Evolutionary conservation across 2,797 vertebrate species (phyloP).

Genomic region (Todus mexicanus): DNA sequence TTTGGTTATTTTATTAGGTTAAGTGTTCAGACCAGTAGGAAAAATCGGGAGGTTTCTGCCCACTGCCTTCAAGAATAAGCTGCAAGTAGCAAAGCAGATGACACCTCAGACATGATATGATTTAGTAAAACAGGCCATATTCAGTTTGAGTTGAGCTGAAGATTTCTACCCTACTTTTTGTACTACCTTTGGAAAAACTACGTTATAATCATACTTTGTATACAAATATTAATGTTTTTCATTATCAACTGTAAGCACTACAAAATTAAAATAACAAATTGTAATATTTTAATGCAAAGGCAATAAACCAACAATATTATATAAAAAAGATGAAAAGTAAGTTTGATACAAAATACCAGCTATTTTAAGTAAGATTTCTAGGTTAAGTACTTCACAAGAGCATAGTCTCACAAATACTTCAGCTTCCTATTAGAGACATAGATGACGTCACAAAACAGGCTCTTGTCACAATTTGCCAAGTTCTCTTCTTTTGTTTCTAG

Average conservation of each 20-base stretch:
- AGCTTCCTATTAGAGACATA: not conserved
- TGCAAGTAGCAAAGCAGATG: not conserved
- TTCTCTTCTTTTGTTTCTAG: not conserved
- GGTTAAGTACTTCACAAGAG: not conserved
- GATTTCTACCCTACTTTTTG: not conserved
- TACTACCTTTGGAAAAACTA: not conserved
- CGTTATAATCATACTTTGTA: not conserved
- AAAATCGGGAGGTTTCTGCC: not conserved
- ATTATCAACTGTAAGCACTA: not conserved
- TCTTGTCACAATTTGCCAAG: not conserved
- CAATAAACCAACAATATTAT: not conserved
- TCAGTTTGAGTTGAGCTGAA: not conserved
- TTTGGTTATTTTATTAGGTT: not conserved
- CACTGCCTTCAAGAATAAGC: not conserved
- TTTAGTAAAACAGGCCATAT: not conserved
- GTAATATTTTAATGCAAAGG: not conserved
- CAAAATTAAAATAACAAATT: not conserved
- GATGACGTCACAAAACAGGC: not conserved
- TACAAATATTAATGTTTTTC: not conserved
- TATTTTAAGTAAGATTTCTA: not conserved
- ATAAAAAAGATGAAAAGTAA: not conserved
- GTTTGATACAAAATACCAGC: not conserved
- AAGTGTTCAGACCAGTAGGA: not conserved
- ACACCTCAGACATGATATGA: not conserved
- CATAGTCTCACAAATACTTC: not conserved